Evolutionary conservation across 1,140 invertebrate species (phyloP), one percentile per base, ranked within the genome.

Genomic region (Apocrypta bakeri): DNA sequence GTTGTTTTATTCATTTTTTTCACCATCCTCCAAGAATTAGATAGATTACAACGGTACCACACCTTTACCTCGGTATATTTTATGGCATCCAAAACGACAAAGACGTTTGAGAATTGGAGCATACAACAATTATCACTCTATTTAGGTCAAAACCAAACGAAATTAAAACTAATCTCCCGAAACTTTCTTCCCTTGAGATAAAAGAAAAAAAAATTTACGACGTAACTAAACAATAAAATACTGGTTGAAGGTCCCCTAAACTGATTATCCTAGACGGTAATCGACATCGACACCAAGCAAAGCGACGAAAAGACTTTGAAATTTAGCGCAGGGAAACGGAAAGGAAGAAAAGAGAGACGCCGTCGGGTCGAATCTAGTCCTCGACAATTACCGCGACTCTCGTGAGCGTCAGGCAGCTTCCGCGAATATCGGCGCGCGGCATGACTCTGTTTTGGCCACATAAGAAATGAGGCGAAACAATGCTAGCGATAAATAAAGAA

Each of bases 381-480:
- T 81, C 72, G 61, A 21, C 71, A 74, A 81, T 81, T 81, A 73
- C 33, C 12, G 61, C 37, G 11, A 63, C 12, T 2, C 40, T 69
- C 31, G 64, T 4, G 42, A 29, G 29, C 27, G 12, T n/a, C 27
- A 2, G 25, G 8, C 33, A 31, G 56, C 64, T 82, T 82, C 80
- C 66, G 42, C 73, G 80, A 82, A 82, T 72, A 75, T 69, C 63
- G 17, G 12, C 63, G 31, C 68, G 72, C 40, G 63, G 31, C 61
- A 27, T 33, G 73, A 76, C 40, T 82, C 27, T 74, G 31, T 81
- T 81, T 81, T 73, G 7, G 12, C 24, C 31, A 69, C 25, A 27
- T 42, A n/a, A 0, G 74, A 83, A 83, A 78, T 42, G 48, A 83
- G 69, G 75, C 64, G 56, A 83, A 64, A 83, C 68, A 79, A 83